These are phyloP conservation scores for Sarcophaga rosellei DNA, from an alignment of 2,888 invertebrate genomes.

Conservation along the genomic window DNA sequence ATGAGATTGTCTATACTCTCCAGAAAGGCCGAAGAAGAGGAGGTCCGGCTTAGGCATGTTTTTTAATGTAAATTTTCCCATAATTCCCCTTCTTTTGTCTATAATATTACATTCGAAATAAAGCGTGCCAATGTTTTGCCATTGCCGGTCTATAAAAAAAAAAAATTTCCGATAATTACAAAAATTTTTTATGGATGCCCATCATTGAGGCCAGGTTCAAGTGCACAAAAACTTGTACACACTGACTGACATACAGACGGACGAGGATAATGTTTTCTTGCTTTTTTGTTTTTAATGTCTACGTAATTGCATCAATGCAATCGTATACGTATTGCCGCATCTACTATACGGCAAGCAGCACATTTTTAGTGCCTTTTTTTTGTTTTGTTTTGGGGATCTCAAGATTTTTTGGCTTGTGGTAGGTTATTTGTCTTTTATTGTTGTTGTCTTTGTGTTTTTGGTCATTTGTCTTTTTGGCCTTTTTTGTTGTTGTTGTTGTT, in stretches of 20 bases:
- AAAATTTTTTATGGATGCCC: slow-evolving; percentile 47
- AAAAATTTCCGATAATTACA: slow-evolving; percentile 50
- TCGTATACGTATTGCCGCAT: not conserved
- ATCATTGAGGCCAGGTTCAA: slow-evolving; percentile 65
- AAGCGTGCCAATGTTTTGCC: slow-evolving; percentile 48
- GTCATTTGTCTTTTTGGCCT: slow-evolving; percentile 45
- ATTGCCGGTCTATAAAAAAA: not conserved
- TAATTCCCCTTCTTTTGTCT: not conserved
- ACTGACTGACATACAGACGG: not conserved
- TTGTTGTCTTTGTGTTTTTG: slow-evolving; percentile 21
- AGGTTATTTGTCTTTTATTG: slow-evolving; percentile 68
- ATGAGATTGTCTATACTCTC: too few species aligned
- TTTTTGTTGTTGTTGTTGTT: slow-evolving; percentile 66
- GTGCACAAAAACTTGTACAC: slow-evolving; percentile 34
- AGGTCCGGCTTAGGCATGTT: not conserved
- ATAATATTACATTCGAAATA: not conserved
- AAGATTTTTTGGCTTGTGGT: slow-evolving; percentile 67
- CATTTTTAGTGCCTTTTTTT: not conserved
- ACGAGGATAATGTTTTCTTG: not conserved
- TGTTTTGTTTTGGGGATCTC: slow-evolving; percentile 32
- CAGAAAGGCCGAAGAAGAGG: too few species aligned
- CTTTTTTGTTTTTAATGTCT: slow-evolving; percentile 32
- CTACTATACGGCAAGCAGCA: not conserved
- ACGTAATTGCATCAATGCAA: slow-evolving; percentile 56
- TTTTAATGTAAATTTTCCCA: not conserved